Base-by-base conservation (phyloP, 2,797 vertebrate genomes). In the Toxotes lorentzi region DNA sequence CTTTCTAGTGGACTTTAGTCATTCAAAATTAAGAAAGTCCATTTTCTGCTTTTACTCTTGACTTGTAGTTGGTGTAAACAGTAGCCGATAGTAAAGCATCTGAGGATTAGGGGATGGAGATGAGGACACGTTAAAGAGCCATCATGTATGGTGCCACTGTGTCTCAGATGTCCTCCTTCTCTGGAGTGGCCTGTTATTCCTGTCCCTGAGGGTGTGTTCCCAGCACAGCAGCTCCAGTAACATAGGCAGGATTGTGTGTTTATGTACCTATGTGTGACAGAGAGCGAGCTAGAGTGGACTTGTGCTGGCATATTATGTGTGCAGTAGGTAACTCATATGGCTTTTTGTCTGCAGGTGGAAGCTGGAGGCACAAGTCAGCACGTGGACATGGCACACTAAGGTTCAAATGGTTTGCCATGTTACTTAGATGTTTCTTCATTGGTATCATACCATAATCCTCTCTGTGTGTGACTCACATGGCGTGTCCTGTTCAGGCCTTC, bases 131-230 rank as follows among this genome's bases (percentile, higher is more conserved):
- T 74, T 89, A 86, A 88, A 70, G 85, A 87, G 86, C 89, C 89
- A 86, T 89, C 90, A 30, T 58, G 77, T 80, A 43, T 90, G 94
- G 91, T 93, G 94, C 93, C 95, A 92, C 85, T 77, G 77, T 82
- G 92, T 93, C 91, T 95, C 90, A 17, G 62, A 73, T 89, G 90
- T 93, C 84, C 86, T 86, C 73, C 32, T 66, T 83, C 85, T 84
- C 86, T 85, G 89, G 92, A 93, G 92, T 84, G 92, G 92, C 94
- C 94, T 94, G 94, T 95, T 95, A 92, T 94, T 94, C 95, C 92
- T 95, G 95, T 96, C 94, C 86, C 78, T 0, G 78, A 87, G 93
- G 94, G 94, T 88, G 94, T 95, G 94, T 93, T 92, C 88, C 41
- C 81, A 76, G 78, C 73, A 48, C 62, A 78, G 80, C 83, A 69